These are phyloP conservation scores for Notoglanidium macrostoma DNA, from an alignment of 2,797 vertebrate genomes.

Conservation along the genomic window DNA sequence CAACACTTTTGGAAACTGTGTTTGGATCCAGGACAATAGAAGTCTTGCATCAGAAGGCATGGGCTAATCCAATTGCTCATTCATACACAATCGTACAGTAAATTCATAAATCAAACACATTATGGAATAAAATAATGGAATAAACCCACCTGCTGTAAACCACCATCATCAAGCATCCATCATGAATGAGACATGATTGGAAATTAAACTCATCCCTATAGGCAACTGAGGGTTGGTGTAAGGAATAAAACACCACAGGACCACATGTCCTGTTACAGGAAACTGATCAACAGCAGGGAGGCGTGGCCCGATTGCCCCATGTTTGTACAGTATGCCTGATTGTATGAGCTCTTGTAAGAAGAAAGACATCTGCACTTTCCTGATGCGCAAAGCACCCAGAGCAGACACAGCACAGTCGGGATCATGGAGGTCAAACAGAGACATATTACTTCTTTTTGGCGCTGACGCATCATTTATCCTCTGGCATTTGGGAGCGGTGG, in stretches of 20 bases:
- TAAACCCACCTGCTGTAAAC: conserved; percentile 47
- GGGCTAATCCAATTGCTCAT: conserved; percentile 41
- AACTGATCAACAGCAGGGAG: conserved; percentile 5
- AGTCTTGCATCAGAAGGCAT: conserved; percentile 30
- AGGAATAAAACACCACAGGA: conserved; percentile 7
- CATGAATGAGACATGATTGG: conserved; percentile 33
- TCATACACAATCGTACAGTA: conserved; percentile 19
- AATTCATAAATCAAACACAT: conserved; percentile 54
- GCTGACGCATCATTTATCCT: conserved; percentile 66
- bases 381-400: conserved; percentile 11
- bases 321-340: neutral
- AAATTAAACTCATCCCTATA: conserved; percentile 30
- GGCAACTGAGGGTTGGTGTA: conserved; percentile 1
- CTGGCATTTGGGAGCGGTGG: conserved; percentile 56
- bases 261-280: neutral
- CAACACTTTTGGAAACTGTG: neutral
- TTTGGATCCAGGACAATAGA: neutral
- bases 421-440: conserved; percentile 57
- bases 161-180: conserved; percentile 39
- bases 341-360: conserved; percentile 9
- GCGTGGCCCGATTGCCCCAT: neutral
- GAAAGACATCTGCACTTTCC: conserved; percentile 22
- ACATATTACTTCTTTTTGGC: conserved; percentile 63
- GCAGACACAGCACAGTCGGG: conserved; percentile 37
- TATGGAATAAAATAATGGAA: conserved; percentile 33